phyloP scores from a whole-genome alignment of 2,797 vertebrate species.

The Micromesistius poutassou region DNA sequence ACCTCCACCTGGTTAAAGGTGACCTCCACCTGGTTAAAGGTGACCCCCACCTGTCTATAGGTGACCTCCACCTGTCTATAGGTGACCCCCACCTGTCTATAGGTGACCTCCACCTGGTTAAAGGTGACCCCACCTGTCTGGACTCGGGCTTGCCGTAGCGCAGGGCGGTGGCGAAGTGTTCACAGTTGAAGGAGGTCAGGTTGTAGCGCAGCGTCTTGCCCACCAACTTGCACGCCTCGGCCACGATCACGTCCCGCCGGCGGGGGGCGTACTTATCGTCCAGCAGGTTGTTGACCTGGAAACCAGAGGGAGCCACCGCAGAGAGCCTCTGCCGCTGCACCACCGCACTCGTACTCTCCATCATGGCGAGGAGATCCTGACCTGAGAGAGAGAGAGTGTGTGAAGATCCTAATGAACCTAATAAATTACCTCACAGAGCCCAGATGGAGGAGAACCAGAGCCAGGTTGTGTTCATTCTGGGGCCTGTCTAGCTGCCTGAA shows the following conservation, averaged over 20 bases:
- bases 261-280: slow-evolving; percentile 51
- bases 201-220: slow-evolving; percentile 57
- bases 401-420: too few relatives aligned
- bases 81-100: too few relatives aligned
- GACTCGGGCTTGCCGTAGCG: slow-evolving; percentile 71
- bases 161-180: slow-evolving; percentile 78
- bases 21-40: too few relatives aligned
- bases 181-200: slow-evolving; percentile 68
- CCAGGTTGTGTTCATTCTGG: too few relatives aligned
- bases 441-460: too few relatives aligned
- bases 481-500: too few relatives aligned
- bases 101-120: too few relatives aligned
- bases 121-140: slow-evolving; percentile 64
- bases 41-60: too few relatives aligned
- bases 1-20: too few relatives aligned
- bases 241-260: slow-evolving; percentile 50
- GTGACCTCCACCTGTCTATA: too few relatives aligned
- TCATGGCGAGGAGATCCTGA: slow-evolving; percentile 44
- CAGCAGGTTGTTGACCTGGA: slow-evolving; percentile 70
- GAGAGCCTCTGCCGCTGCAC: slow-evolving; percentile 69
- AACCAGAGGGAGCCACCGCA: slow-evolving; percentile 50
- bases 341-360: slow-evolving; percentile 46
- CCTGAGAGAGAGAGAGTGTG: slow-evolving; percentile 22
- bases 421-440: too few relatives aligned
- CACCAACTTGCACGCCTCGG: slow-evolving; percentile 54